Evolutionary conservation across 2,113 vertebrate genomes (phyloP).

Genomic region (Bubo blakistoni): DNA sequence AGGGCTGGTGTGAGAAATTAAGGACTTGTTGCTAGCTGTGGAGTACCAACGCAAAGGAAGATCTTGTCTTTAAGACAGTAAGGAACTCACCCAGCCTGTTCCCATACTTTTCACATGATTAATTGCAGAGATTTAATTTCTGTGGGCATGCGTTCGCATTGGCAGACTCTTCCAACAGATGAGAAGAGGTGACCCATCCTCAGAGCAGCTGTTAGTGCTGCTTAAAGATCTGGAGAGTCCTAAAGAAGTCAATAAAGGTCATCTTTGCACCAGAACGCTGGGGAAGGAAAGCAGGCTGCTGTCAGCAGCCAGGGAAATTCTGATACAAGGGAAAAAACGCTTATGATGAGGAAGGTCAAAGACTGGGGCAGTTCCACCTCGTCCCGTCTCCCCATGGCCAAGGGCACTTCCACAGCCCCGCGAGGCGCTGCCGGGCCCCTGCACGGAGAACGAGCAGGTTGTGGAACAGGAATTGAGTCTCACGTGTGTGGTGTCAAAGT

Average conservation of each 20-base stretch:
- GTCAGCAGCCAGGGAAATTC: not conserved
- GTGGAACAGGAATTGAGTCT: not conserved
- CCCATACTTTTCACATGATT: not conserved
- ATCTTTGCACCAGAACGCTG: not conserved
- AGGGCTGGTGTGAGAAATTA: not conserved
- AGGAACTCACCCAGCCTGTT: not conserved
- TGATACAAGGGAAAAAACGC: rapidly evolving
- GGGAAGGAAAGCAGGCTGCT: not conserved
- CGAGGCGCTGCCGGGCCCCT: not conserved
- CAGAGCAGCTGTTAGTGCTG: not conserved
- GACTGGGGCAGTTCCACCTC: not conserved
- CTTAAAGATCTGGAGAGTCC: not conserved
- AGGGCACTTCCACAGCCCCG: not conserved
- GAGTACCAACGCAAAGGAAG: not conserved
- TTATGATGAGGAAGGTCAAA: not conserved
- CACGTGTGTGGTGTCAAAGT: rapidly evolving
- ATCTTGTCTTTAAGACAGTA: not conserved
- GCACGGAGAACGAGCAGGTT: not conserved
- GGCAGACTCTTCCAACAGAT: not conserved
- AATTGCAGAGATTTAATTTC: not conserved
- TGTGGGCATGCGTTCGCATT: not conserved
- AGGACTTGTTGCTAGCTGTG: not conserved
- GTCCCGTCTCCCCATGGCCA: rapidly evolving
- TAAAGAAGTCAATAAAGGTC: not conserved
- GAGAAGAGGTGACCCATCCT: not conserved